Base-by-base conservation (phyloP, 2,113 vertebrate species). In the Cephalopterus ornatus region DNA sequence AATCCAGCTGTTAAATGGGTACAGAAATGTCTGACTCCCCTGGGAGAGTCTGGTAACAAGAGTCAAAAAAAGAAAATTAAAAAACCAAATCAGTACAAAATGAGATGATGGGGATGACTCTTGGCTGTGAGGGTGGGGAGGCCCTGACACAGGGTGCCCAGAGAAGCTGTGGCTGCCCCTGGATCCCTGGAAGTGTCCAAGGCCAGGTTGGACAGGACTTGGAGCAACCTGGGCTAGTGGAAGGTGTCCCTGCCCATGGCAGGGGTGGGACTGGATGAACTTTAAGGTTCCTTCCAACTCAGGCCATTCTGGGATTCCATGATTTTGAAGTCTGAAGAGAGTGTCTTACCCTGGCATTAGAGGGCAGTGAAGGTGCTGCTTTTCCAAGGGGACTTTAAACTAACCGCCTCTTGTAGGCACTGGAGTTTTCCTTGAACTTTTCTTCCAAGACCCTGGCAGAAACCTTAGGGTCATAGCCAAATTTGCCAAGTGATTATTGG, bases 251-350 rank as follows among this genome's bases (percentile, higher is more conserved):
- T 62, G 78, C 14, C 63, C 46, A 26, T 22, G 46, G 28, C 33
- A 0, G 20, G 28, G 3, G 12, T 19, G 52, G 44, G 3, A 52
- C 6, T 2, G 19, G 24, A 26, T n/a, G 15, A n/a, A 2, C 4
- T 30, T 76, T 47, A 3, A 35, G 20, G 5, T 41, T 14, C 13
- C 39, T 68, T 32, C 62, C 2, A 26, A 62, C 21, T 6, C 47
- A 62, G 22, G 47, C 3, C 30, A 35, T 2, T 22, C 26, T 22
- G 23, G 7, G 9, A 53, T 53, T 33, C 65, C 30, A 19, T 14
- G 78, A 47, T 52, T 92, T 95, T 80, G 32, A 58, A 35, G 32
- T 84, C 50, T 62, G 46, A 65, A 56, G 19, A 55, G 5, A 16
- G 4, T n/a, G 28, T 44, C 42, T 74, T 68, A 42, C 23, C 17